A percentile compares a stretch with the other conserved stretches of the same genome.
Evolutionary conservation across 1,140 invertebrate genomes (phyloP).

Genomic region (Melipona quadrifasciata): DNA sequence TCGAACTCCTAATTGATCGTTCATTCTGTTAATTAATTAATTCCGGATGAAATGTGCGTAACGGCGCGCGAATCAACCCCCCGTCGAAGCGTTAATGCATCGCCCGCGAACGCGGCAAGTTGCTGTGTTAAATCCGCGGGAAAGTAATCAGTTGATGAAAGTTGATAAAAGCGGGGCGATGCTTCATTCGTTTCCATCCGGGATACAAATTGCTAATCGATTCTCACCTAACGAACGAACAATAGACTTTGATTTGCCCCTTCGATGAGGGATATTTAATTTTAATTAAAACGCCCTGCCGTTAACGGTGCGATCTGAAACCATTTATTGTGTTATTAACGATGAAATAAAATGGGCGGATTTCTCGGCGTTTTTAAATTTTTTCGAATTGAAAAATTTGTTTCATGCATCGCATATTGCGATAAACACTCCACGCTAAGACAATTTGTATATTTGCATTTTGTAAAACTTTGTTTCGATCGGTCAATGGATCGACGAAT

Average conservation of each 20-base stretch:
- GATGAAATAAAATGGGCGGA: too few relatives aligned
- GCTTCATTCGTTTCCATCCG: neutral
- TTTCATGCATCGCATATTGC: too few relatives aligned
- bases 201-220: constrained; percentile 12
- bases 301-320: neutral
- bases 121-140: neutral
- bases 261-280: too few relatives aligned
- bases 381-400: too few relatives aligned
- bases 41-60: neutral
- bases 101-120: too few relatives aligned
- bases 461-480: too few relatives aligned
- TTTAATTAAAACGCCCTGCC: constrained; percentile 4
- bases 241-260: neutral
- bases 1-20: neutral
- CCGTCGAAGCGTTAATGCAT: neutral
- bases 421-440: too few relatives aligned
- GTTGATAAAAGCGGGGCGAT: neutral
- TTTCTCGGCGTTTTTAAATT: too few relatives aligned
- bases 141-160: constrained; percentile 7
- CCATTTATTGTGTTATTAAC: too few relatives aligned
- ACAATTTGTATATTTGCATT: too few relatives aligned
- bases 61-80: neutral
- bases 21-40: neutral
- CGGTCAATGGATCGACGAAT: too few relatives aligned
- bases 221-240: neutral